Conservation (phyloP, 2,797 vertebrate species). For the Cryptoprocta ferox region DNA sequence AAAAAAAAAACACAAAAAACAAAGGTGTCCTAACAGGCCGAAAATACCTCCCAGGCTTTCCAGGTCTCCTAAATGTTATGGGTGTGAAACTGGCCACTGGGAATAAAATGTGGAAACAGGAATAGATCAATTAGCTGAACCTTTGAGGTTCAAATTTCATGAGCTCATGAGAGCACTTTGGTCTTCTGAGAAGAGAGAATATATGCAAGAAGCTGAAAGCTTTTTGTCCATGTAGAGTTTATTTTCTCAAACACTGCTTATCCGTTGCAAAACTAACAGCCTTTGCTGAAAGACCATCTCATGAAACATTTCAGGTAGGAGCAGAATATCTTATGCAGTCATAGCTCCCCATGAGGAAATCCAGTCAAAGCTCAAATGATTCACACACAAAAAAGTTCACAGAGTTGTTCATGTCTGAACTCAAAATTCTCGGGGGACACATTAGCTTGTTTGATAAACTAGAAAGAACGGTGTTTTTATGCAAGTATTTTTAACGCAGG, state of each 20-base stretch:
- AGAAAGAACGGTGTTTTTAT: slow-evolving; percentile 80
- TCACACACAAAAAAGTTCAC: slow-evolving; percentile 75
- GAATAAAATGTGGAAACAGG: slow-evolving; percentile 65
- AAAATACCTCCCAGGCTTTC: slow-evolving; percentile 46
- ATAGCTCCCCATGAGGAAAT: slow-evolving; percentile 77
- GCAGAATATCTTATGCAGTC: slow-evolving; percentile 46
- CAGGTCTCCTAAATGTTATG: slow-evolving; percentile 50
- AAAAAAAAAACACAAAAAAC: too few relatives aligned
- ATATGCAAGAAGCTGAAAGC: slow-evolving; percentile 25
- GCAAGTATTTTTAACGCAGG: slow-evolving; percentile 84
- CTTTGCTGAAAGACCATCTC: slow-evolving; percentile 48
- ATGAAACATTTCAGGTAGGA: slow-evolving; percentile 63
- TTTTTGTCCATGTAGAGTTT: slow-evolving; percentile 56
- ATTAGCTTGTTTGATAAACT: slow-evolving; percentile 85
- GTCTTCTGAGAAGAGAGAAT: slow-evolving; percentile 53
- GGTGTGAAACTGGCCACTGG: slow-evolving; percentile 57
- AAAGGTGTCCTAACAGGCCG: not conserved
- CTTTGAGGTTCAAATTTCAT: slow-evolving; percentile 67
- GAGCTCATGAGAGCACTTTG: slow-evolving; percentile 48
- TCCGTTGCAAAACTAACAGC: slow-evolving; percentile 29
- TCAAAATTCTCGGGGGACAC: slow-evolving; percentile 80
- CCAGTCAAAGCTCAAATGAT: slow-evolving; percentile 76
- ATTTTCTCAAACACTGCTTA: slow-evolving; percentile 59
- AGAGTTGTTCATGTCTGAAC: slow-evolving; percentile 82
- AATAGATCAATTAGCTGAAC: slow-evolving; percentile 62